phyloP scores from a whole-genome alignment of 53 echinoderm and acorn worm species.

The Henricia sp. region DNA sequence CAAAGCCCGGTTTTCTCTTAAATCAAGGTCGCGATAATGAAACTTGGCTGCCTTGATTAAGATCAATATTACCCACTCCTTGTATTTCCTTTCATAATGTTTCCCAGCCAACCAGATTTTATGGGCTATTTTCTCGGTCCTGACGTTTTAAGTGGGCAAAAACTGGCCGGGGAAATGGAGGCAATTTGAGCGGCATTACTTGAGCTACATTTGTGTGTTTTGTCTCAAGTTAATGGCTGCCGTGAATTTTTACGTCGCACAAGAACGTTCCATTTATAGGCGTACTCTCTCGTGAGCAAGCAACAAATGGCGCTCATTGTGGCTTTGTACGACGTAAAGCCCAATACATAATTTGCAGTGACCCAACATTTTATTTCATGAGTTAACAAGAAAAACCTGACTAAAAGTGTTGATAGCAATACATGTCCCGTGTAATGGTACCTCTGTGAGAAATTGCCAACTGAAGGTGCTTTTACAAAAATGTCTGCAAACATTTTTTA shows the following conservation, averaged over 20 bases:
- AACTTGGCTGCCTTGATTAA: constrained; percentile 35
- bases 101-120: constrained; percentile 12
- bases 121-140: constrained; percentile 32
- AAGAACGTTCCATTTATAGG: too few species aligned
- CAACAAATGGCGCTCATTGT: too few species aligned
- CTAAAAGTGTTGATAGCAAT: too few species aligned
- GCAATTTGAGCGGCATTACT: constrained; percentile 43
- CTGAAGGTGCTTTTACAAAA: too few species aligned
- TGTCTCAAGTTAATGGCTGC: neutral
- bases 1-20: neutral
- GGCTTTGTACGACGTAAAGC: too few species aligned
- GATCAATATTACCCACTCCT: constrained; percentile 16
- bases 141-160: constrained; percentile 50
- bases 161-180: constrained; percentile 28
- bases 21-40: constrained; percentile 27
- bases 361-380: too few species aligned
- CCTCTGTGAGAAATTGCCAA: too few species aligned
- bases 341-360: too few species aligned
- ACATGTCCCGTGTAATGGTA: too few species aligned
- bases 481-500: too few species aligned
- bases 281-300: too few species aligned
- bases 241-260: neutral
- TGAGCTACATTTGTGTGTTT: constrained; percentile 21
- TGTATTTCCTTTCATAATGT: neutral
- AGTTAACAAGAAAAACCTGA: too few species aligned